Base-by-base conservation (phyloP, 1,140 invertebrate genomes). In the Matsumurasca onukii region DNA sequence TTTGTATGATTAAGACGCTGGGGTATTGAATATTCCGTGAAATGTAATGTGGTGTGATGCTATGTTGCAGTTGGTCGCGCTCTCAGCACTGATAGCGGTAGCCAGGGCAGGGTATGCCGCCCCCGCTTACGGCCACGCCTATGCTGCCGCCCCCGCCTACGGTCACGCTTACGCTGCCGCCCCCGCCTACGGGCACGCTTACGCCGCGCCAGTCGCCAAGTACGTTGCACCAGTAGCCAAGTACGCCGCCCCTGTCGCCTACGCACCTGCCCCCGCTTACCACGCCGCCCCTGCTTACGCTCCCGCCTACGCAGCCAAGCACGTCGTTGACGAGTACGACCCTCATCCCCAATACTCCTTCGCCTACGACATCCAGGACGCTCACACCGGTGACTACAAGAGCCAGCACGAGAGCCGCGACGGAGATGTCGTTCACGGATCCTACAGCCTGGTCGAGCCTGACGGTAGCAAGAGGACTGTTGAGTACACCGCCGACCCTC, bases 281-380 rank as follows among this genome's bases (percentile, higher is more conserved):
- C 71, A 45, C 66, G 29, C 55, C 63, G 57, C 51, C 61, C 27
- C 31, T 27, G 25, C 65, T 27, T 31, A 48, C 66, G 30, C 64
- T 17, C 52, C 20, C 63, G 17, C 31, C 13, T 17, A 27, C 27
- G 17, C 31, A 34, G 17, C 31, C 48, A 55, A 31, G 51, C 65
- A 31, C 29, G 70, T 45, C 45, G 65, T 61, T 49, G 87, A 89
- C 76, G 84, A 86, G 25, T 83, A 85, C 71, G 87, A 89, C 78
- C 64, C 66, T 48, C 68, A 76, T 69, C 77, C 78, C 45, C 77
- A 79, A n/a, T 86, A 86, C 73, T 75, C 78, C 31, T 86, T 80
- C 75, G 80, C 81, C 67, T 86, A 86, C 75, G 80, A 78, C 20
- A 83, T 86, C 2, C 78, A 81, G 68, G 84, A 85, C 68, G 79